These are phyloP conservation scores for Lethenteron camtschaticum DNA, from an alignment of 2,113 vertebrate species.

Conservation along the genomic window DNA sequence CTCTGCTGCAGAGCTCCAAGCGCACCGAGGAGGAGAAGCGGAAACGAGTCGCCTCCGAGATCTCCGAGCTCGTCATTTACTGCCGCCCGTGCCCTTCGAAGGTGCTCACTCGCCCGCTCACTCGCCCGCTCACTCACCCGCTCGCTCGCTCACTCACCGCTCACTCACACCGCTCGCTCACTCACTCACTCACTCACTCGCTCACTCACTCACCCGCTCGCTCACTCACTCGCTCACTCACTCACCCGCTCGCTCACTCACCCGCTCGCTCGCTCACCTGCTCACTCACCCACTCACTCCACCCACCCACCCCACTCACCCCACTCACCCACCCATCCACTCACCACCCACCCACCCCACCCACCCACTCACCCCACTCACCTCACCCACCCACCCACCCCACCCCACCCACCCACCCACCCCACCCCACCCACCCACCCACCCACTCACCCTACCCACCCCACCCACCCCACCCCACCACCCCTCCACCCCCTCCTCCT, in stretches of 20 bases:
- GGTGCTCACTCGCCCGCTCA: conserved; percentile 11
- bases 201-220: background rate
- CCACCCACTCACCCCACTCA: too few species aligned
- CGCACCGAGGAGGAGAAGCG: conserved; percentile 38
- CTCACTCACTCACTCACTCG: background rate
- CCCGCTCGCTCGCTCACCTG: background rate
- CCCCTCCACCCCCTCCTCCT: background rate
- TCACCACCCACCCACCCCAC: too few species aligned
- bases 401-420: too few species aligned
- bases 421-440: too few species aligned
- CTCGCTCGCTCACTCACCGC: background rate
- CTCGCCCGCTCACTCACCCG: background rate
- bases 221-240: background rate
- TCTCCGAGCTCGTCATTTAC: conserved; percentile 87
- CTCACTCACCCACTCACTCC: background rate
- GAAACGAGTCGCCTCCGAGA: conserved; percentile 89
- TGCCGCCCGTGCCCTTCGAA: conserved; percentile 85
- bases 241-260: background rate
- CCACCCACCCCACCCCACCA: background rate
- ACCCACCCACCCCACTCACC: too few species aligned
- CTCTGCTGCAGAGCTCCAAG: too few species aligned
- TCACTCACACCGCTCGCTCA: background rate
- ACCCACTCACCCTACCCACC: too few species aligned
- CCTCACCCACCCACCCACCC: too few species aligned
- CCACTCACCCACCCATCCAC: too few species aligned